Percentiles rank a stretch among this genome's conserved stretches.
phyloP scores from a whole-genome alignment of 35 echinoderm and acorn worm species.

The Ophioderma brevispina region DNA sequence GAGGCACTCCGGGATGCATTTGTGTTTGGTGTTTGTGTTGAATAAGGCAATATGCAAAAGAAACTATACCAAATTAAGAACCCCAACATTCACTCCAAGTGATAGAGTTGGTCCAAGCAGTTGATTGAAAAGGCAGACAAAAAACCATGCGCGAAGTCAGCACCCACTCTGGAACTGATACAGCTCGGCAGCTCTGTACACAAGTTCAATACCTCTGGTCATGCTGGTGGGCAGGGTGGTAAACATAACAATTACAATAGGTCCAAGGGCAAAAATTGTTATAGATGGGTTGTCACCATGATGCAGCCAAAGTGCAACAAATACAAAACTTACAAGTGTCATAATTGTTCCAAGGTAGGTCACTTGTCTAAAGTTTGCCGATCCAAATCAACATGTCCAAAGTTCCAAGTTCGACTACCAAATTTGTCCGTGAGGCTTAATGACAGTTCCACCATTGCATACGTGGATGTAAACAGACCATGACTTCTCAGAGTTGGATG shows the following conservation, averaged over 20 bases:
- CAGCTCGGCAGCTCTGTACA: background rate
- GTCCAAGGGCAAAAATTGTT: background rate
- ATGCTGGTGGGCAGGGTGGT: background rate
- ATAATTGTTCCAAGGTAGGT: slow-evolving; percentile 61
- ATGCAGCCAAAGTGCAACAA: background rate
- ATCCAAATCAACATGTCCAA: background rate
- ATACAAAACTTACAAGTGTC: slow-evolving; percentile 25
- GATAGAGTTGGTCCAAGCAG: background rate
- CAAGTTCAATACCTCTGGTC: background rate
- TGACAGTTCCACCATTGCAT: background rate
- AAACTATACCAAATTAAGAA: background rate
- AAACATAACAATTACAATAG: background rate
- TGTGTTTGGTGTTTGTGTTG: background rate
- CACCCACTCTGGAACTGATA: background rate
- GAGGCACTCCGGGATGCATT: background rate
- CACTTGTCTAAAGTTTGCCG: slow-evolving; percentile 60
- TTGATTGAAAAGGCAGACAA: background rate
- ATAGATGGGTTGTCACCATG: background rate
- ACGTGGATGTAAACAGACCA: no score
- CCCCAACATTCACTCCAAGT: background rate
- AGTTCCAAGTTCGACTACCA: background rate
- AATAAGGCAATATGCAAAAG: background rate
- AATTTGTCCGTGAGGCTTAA: background rate
- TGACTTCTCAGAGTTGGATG: background rate
- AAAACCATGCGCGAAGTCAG: background rate